These are phyloP conservation scores for Maniola hyperantus DNA, from an alignment of 2,888 invertebrate genomes.

Conservation along the genomic window DNA sequence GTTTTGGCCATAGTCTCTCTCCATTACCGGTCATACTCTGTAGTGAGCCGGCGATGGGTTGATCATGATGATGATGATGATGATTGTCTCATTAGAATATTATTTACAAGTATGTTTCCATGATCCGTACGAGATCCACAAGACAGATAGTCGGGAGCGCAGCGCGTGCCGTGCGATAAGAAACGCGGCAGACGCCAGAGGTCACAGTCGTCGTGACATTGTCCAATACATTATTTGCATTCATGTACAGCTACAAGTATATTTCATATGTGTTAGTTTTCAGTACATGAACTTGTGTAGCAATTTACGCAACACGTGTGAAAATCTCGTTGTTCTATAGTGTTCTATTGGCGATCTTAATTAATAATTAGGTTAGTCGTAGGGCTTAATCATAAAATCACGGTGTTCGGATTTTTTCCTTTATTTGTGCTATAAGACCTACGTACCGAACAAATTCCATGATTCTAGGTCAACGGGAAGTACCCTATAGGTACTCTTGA, in stretches of 20 bases:
- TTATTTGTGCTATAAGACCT: no score
- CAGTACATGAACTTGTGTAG: conserved; percentile 2
- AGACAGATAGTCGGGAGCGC: conserved; percentile 30
- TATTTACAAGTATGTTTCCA: conserved; percentile 17
- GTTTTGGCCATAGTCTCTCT: no score
- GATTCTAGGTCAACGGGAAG: no score
- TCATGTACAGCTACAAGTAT: conserved; percentile 12
- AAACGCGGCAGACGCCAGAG: conserved; percentile 21
- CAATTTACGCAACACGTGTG: background rate
- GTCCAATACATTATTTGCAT: conserved; percentile 16
- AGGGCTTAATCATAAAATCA: no score
- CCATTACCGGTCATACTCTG: no score
- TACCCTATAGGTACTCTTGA: no score
- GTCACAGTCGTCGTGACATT: conserved; percentile 21
- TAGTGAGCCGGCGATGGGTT: no score
- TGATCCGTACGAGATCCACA: conserved; percentile 21
- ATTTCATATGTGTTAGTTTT: background rate
- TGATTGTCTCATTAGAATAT: no score
- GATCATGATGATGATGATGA: no score
- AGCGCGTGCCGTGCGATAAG: conserved; percentile 39
- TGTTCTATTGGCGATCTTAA: conserved; percentile 3
- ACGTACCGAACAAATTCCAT: no score
- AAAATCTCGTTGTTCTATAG: background rate
- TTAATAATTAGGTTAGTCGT: background rate
- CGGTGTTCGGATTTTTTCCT: no score